Evolutionary conservation across 1,140 invertebrate species (phyloP).

Genomic region (Dendroctonus ponderosae): DNA sequence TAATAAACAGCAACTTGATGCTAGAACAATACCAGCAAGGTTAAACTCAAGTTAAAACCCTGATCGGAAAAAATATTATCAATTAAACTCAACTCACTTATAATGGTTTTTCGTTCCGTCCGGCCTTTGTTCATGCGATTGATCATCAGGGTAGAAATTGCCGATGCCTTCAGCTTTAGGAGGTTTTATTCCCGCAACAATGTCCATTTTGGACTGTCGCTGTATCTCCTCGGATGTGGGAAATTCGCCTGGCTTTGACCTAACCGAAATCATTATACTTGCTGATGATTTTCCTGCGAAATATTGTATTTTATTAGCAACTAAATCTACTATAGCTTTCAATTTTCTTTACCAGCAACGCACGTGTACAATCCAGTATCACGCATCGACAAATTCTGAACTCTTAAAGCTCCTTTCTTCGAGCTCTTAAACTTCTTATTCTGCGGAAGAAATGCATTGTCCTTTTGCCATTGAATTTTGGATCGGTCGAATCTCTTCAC

Average conservation of each 20-base stretch:
- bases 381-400: conserved; percentile 70
- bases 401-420: conserved; percentile 81
- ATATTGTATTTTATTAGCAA: neutral
- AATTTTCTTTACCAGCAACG: conserved; percentile 58
- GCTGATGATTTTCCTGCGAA: conserved; percentile 60
- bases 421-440: conserved; percentile 79
- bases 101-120: conserved; percentile 53
- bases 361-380: conserved; percentile 84
- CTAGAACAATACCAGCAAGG: too few relatives aligned
- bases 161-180: too few relatives aligned
- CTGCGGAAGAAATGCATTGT: conserved; percentile 68
- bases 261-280: conserved; percentile 70
- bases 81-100: conserved; percentile 34
- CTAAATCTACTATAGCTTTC: neutral
- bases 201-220: conserved; percentile 49
- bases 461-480: conserved; percentile 81
- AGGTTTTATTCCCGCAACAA: conserved; percentile 30
- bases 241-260: conserved; percentile 72
- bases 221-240: conserved; percentile 75
- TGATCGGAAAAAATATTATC: too few relatives aligned
- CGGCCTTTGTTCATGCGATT: conserved; percentile 62
- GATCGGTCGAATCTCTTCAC: conserved; percentile 77
- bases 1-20: too few relatives aligned
- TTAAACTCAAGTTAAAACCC: too few relatives aligned
- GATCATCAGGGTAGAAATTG: conserved; percentile 55